phyloP scores from a whole-genome alignment of 2,797 vertebrate species.

The Propithecus deckenii region DNA sequence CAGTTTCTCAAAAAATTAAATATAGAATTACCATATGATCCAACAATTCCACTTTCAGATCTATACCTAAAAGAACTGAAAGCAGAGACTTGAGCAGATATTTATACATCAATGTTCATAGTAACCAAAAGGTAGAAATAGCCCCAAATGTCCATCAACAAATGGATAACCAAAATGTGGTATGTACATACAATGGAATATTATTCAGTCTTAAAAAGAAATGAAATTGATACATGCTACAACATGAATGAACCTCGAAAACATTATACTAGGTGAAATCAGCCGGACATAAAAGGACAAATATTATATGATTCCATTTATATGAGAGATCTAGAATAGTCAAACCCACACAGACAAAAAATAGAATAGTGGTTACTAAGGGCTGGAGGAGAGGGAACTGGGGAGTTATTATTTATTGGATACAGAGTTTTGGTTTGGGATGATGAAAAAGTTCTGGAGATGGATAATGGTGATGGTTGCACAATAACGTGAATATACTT shows the following conservation, averaged over 20 bases:
- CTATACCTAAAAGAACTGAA: not conserved
- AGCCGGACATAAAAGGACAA: not conserved
- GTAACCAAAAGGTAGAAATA: not conserved
- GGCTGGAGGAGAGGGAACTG: not conserved
- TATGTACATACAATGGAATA: not conserved
- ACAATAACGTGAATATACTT: not conserved
- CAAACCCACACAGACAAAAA: not conserved
- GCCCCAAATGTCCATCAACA: not conserved
- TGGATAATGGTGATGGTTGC: not conserved
- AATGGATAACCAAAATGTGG: not conserved
- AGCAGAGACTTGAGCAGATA: not conserved
- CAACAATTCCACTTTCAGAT: not conserved
- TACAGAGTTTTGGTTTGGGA: not conserved
- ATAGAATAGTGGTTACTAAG: not conserved
- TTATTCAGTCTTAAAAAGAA: not conserved
- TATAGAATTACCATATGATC: not conserved
- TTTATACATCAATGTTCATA: not conserved
- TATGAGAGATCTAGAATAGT: not conserved
- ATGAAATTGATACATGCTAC: not conserved
- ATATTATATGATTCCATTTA: not conserved
- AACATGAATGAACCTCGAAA: not conserved
- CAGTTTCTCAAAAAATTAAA: not conserved
- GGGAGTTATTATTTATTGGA: not conserved
- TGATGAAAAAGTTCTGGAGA: not conserved
- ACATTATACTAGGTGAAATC: not conserved